Evolutionary conservation across 2,113 vertebrate genomes (phyloP), one percentile per base, ranked within the genome.

Genomic region (Plectropomus leopardus): DNA sequence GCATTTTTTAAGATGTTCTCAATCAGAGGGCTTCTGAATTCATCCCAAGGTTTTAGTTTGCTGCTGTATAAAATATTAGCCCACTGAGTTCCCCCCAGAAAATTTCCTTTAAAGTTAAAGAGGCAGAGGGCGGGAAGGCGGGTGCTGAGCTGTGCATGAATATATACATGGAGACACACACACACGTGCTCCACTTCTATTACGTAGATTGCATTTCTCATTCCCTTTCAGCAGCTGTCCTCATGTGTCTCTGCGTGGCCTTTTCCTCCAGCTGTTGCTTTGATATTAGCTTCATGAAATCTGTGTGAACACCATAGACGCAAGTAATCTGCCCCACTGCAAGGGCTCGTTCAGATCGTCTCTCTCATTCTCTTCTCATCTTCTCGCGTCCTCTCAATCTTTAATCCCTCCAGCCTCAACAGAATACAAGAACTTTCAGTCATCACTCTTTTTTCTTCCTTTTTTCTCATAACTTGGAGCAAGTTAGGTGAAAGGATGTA

Each of bases 271-370:
- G 91, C 92, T 94, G 89, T 75, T 90, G 88, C 93, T 95, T 94
- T 94, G 93, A 95, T 95, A 92, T 89, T 82, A 82, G 88, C 91
- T 91, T 93, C 86, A 83, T 93, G 88, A 93, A 93, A 92, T 93
- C 89, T 89, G 80, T 84, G 88, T 83, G 89, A 92, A 84, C 76
- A 28, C 70, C 90, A 88, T 28, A 72, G 80, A 88, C 36, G 65
- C 47, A 17, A 54, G 76, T 94, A 92, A 92, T 93, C 90, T 89
- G 72, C 80, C 86, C 78, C 50, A n/a, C 57, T 76, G 92, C 71
- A 69, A 58, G 69, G 60, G 68, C 64, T 76, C 40, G 3, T 51
- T 81, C 82, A 72, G 28, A 80, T 32, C 30, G 63, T 72, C 57
- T 21, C 75, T 61, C 76, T 75, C 79, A 30, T 30, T 67, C 64